Evolutionary conservation across 2,888 invertebrate genomes (phyloP).

Genomic region (Leptinotarsa haldemani): DNA sequence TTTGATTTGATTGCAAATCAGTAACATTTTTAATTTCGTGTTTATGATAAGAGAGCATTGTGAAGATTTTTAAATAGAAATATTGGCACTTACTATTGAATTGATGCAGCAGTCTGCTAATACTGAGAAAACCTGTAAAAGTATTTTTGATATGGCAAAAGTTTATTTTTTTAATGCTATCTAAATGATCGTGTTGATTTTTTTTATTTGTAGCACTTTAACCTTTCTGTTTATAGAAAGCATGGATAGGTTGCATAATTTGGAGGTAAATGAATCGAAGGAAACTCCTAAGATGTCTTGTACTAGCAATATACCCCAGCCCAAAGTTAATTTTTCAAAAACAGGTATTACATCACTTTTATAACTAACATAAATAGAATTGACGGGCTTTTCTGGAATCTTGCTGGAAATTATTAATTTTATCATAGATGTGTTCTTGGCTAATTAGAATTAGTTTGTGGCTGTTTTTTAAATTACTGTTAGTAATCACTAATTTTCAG

Average conservation of each 20-base stretch:
- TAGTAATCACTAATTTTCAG: no score
- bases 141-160: neutral
- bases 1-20: no score
- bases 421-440: no score
- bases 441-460: no score
- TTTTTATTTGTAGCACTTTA: constrained; percentile 38
- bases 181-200: constrained; percentile 30
- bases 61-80: no score
- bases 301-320: constrained; percentile 62
- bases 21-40: no score
- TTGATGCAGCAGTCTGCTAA: neutral
- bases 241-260: constrained; percentile 60
- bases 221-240: constrained; percentile 59
- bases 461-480: no score
- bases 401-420: neutral
- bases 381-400: constrained; percentile 12
- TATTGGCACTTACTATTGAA: neutral
- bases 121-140: neutral
- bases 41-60: no score
- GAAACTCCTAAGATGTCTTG: constrained; percentile 57
- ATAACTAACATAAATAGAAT: constrained; percentile 9
- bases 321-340: constrained; percentile 59
- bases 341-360: constrained; percentile 55
- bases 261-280: constrained; percentile 58
- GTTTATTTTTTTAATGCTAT: constrained; percentile 6